Conservation (phyloP, 2,888 invertebrate species). For the Bugula neritina region DNA sequence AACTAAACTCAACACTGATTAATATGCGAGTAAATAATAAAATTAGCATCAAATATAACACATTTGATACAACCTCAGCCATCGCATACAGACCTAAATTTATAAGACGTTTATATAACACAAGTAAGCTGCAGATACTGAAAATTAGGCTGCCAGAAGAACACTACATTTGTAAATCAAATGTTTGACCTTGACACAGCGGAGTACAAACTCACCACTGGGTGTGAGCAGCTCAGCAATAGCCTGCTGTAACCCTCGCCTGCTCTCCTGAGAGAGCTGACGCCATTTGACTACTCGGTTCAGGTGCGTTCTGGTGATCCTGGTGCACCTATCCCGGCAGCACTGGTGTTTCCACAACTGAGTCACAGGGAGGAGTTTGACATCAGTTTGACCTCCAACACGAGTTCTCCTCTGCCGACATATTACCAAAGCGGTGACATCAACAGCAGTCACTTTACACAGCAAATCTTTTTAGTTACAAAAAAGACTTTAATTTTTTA, state of each 20-base stretch:
- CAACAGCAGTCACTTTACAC: too few species aligned
- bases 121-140: too few species aligned
- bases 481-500: too few species aligned
- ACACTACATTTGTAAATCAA: too few species aligned
- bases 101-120: too few species aligned
- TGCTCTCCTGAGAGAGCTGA: conserved; percentile 40
- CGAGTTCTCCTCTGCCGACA: conserved; percentile 36
- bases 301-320: conserved; percentile 36
- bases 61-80: too few species aligned
- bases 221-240: conserved; percentile 52
- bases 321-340: conserved; percentile 44
- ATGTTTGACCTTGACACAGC: too few species aligned
- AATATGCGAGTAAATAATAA: background rate
- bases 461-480: too few species aligned
- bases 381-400: conserved; percentile 40
- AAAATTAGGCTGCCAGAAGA: too few species aligned
- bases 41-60: too few species aligned
- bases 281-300: conserved; percentile 42
- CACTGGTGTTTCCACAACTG: conserved; percentile 35
- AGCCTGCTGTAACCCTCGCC: conserved; percentile 45
- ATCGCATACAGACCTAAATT: too few species aligned
- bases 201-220: conserved; percentile 37
- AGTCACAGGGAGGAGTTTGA: conserved; percentile 38
- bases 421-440: background rate
- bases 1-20: background rate